Conservation (phyloP, 2,797 vertebrate genomes). For the Amazonetta brasiliensis region DNA sequence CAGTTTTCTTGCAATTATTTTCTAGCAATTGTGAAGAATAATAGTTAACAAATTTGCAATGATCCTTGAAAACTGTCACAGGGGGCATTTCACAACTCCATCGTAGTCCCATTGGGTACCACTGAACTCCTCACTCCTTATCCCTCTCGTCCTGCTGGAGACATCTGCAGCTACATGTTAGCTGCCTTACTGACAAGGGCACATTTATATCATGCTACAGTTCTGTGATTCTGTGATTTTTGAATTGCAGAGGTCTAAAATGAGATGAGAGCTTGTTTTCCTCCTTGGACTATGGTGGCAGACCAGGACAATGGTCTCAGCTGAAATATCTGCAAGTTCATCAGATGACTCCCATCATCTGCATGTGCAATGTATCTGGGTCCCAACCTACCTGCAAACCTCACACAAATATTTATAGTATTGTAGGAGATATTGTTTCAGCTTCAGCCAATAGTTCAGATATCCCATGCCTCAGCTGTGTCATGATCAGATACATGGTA, state of each 20-base stretch:
- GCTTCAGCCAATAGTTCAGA: neutral
- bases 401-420: neutral
- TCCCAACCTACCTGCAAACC: neutral
- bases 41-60: neutral
- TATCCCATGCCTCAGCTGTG: neutral
- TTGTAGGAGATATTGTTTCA: neutral
- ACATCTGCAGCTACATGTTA: no score
- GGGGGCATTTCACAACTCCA: neutral
- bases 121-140: neutral
- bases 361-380: neutral
- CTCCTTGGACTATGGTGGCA: neutral
- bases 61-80: neutral
- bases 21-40: neutral
- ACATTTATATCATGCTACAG: neutral
- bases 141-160: neutral
- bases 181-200: neutral
- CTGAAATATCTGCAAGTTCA: neutral
- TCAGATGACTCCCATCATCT: neutral
- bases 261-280: neutral
- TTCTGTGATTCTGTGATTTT: neutral
- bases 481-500: neutral
- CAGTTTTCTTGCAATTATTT: neutral
- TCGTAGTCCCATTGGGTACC: neutral
- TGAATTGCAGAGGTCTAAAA: neutral
- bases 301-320: neutral